Evolutionary conservation across 2,797 vertebrate species (phyloP), one percentile per base, ranked within the genome.

Genomic region (Taenioides sp.): DNA sequence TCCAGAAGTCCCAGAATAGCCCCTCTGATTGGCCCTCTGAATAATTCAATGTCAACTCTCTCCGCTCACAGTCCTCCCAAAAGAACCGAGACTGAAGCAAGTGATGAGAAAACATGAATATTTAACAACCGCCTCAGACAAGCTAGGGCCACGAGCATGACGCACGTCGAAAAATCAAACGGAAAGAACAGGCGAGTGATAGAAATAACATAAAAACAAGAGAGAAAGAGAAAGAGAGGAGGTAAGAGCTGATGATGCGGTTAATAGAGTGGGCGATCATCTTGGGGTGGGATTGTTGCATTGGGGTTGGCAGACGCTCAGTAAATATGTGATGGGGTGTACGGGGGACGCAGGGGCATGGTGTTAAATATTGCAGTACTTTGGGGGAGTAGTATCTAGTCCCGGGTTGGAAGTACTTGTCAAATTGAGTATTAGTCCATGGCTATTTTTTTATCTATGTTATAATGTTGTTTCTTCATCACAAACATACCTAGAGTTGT

Each of bases 71-170:
- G 61, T 73, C 54, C 58, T 67, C 69, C 55, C 85, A 87, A 55
- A 90, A 89, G 83, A 80, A 89, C 81, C 74, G 58, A 40, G 77
- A 47, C 12, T 16, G 79, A 80, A 91, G 89, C 86, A 78, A 90
- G 87, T 89, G 88, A 92, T 91, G 89, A 92, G 88, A 86, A 69
- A 70, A 27, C 80, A 92, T 94, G 83, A 93, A 93, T 92, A 91
- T 92, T 94, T 92, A 87, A 94, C 83, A 75, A 91, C 85, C 88
- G 84, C 87, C 84, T 89, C 80, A 86, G 91, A 91, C 90, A 88
- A 83, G 87, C 88, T 64, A 72, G 76, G 81, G 80, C 81, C 22
- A 72, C 14, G 47, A 76, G 81, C 43, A 84, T 86, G 90, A 90
- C 90, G 83, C 87, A 86, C 85, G 75, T 67, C 0, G 66, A 82